Evolutionary conservation across 1,140 invertebrate genomes (phyloP).

Genomic region (Andricus grossulariae): DNA sequence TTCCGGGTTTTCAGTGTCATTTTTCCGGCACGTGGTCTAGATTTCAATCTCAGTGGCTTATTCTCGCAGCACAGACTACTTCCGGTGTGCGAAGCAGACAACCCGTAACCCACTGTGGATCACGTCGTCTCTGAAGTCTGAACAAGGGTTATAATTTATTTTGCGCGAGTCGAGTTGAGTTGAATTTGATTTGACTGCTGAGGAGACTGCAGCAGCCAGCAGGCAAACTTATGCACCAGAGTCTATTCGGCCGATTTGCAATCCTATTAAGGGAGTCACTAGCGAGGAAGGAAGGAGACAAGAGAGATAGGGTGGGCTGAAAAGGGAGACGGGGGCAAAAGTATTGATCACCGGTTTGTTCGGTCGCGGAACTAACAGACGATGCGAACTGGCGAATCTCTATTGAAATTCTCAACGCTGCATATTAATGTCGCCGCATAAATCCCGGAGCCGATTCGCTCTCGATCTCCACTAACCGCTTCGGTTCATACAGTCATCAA

Average conservation of each 20-base stretch:
- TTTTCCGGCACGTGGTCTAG: conserved; percentile 24
- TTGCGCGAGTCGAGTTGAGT: conserved; percentile 35
- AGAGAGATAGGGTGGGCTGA: not conserved
- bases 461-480: conserved; percentile 16
- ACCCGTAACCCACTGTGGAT: not conserved
- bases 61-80: not conserved
- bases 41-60: conserved; percentile 4
- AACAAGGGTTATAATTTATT: conserved; percentile 43
- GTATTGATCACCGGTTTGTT: conserved; percentile 64
- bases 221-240: conserved; percentile 50
- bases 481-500: conserved; percentile 25
- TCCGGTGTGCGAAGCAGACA: not conserved
- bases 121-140: not conserved
- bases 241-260: conserved; percentile 44
- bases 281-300: not conserved
- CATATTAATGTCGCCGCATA: conserved; percentile 65
- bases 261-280: conserved; percentile 57
- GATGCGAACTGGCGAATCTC: conserved; percentile 50
- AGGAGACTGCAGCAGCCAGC: conserved; percentile 29
- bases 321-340: conserved; percentile 53
- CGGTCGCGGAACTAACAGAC: conserved; percentile 43
- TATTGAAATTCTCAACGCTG: conserved; percentile 62
- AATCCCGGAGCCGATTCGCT: conserved; percentile 52
- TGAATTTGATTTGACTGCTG: conserved; percentile 37
- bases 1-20: not conserved